A percentile compares a stretch with the other conserved stretches of the same genome.
These are phyloP conservation scores for Semnopithecus entellus DNA, from an alignment of 2,113 vertebrate species.

Conservation along the genomic window DNA sequence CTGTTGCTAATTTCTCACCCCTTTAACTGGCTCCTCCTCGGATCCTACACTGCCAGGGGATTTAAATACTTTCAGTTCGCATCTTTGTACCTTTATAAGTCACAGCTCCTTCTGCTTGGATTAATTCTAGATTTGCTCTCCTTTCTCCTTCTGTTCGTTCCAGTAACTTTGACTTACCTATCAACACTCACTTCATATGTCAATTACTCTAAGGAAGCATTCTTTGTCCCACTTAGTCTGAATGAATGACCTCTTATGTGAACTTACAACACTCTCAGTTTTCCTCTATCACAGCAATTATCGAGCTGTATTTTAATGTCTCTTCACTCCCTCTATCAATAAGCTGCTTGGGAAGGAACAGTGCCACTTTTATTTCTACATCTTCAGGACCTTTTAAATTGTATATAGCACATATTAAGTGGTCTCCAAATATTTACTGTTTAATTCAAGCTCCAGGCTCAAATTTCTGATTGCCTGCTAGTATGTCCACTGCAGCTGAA, in stretches of 20 bases:
- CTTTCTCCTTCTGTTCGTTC: background rate
- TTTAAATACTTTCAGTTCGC: background rate
- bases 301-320: background rate
- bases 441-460: background rate
- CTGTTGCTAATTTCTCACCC: background rate
- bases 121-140: background rate
- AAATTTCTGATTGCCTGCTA: background rate
- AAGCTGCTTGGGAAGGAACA: background rate
- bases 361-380: background rate
- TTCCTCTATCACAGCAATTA: background rate
- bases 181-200: background rate
- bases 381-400: background rate
- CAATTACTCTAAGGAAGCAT: background rate
- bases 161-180: background rate
- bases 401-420: background rate
- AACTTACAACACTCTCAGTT: background rate
- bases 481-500: background rate
- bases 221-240: background rate
- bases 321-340: background rate
- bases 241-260: background rate
- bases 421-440: background rate
- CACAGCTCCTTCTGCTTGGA: background rate
- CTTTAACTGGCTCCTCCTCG: background rate
- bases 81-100: background rate
- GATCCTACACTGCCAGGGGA: background rate